Percentiles rank a stretch among this genome's conserved stretches.
phyloP scores from a whole-genome alignment of 2,113 vertebrate genomes.

The Colistium nudipinnis region DNA sequence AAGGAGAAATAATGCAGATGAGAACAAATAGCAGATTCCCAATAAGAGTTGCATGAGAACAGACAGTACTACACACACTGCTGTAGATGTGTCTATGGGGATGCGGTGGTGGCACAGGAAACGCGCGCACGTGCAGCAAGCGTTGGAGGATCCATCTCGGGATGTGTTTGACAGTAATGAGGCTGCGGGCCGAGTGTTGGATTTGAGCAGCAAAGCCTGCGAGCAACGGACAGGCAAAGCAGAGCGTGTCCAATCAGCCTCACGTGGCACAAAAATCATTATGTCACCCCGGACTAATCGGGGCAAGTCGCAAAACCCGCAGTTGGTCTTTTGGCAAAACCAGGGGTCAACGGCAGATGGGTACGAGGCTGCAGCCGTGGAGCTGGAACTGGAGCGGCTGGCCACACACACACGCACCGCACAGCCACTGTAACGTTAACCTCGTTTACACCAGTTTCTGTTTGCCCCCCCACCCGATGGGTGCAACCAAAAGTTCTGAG shows the following conservation, averaged over 20 bases:
- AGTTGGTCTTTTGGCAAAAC: slow-evolving; percentile 69
- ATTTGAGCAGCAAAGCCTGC: slow-evolving; percentile 60
- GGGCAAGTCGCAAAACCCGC: slow-evolving; percentile 48
- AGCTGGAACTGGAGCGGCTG: slow-evolving; percentile 24
- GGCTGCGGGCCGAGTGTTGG: slow-evolving; percentile 53
- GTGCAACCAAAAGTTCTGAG: slow-evolving; percentile 44
- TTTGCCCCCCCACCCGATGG: slow-evolving; percentile 19
- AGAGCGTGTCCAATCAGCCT: slow-evolving; percentile 73
- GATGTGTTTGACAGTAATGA: slow-evolving; percentile 73
- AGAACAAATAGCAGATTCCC: slow-evolving; percentile 63
- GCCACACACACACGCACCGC: slow-evolving; percentile 49
- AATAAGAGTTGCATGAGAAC: slow-evolving; percentile 44
- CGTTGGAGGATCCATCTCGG: slow-evolving; percentile 35
- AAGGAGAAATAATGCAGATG: slow-evolving; percentile 65
- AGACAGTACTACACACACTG: slow-evolving; percentile 34
- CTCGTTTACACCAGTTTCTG: slow-evolving; percentile 56
- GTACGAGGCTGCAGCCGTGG: slow-evolving; percentile 33
- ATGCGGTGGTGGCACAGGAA: background rate
- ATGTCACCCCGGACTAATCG: slow-evolving; percentile 71
- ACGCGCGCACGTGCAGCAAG: slow-evolving; percentile 12
- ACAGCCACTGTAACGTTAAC: slow-evolving; percentile 46
- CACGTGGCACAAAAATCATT: slow-evolving; percentile 72
- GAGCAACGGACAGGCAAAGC: slow-evolving; percentile 57
- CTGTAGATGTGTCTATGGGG: background rate
- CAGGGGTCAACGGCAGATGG: slow-evolving; percentile 62